phyloP scores from a whole-genome alignment of 2,113 vertebrate genomes.

The Takifugu bimaculatus region DNA sequence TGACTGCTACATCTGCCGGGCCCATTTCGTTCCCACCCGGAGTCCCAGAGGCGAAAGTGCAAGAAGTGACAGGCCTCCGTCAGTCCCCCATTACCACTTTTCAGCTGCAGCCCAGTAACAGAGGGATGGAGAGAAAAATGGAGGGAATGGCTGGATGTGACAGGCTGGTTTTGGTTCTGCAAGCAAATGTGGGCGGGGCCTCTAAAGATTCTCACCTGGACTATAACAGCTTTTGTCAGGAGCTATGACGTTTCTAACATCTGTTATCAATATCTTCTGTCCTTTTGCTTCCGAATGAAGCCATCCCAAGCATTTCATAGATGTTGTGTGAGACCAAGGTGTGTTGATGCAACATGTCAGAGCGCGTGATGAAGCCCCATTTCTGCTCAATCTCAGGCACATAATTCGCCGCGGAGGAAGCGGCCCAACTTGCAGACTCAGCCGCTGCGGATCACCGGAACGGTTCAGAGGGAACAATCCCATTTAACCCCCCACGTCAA shows the following conservation, averaged over 20 bases:
- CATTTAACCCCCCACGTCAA: constrained; percentile 74
- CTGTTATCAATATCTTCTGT: no score
- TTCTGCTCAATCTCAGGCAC: constrained; percentile 61
- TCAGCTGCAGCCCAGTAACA: constrained; percentile 64
- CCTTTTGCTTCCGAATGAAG: background rate
- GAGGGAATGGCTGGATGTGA: constrained; percentile 30
- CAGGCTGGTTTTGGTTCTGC: background rate
- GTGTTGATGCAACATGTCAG: constrained; percentile 22
- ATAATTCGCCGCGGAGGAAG: constrained; percentile 69
- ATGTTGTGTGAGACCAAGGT: background rate
- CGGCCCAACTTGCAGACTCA: constrained; percentile 75
- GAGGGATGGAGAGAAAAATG: constrained; percentile 49
- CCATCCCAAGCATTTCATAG: background rate
- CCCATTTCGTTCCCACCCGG: constrained; percentile 75
- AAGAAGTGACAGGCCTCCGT: constrained; percentile 76
- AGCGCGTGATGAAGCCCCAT: constrained; percentile 51
- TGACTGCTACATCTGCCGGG: constrained; percentile 80
- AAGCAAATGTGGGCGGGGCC: no score
- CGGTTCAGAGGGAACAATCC: constrained; percentile 73
- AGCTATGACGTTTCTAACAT: no score
- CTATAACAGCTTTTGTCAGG: no score
- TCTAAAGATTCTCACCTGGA: no score
- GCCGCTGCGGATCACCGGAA: constrained; percentile 70
- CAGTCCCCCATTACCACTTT: constrained; percentile 76
- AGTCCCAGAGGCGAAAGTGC: constrained; percentile 70